Evolutionary conservation across 2,888 invertebrate genomes (phyloP).

Genomic region (Linnaemya tessellans): DNA sequence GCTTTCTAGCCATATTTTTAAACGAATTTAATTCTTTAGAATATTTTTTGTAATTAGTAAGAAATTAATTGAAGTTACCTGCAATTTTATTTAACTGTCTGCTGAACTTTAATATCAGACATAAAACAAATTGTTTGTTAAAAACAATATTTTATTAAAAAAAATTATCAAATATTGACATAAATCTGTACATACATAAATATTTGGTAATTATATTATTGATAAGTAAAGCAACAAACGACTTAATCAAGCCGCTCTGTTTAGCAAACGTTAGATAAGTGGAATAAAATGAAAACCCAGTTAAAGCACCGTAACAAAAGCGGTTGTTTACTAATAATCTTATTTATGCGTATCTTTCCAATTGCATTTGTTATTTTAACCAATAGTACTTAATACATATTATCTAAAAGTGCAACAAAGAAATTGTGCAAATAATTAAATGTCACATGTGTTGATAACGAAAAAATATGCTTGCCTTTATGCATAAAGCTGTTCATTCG

Average conservation of each 20-base stretch:
- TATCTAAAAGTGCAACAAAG: constrained; percentile 3
- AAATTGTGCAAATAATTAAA: constrained; percentile 13
- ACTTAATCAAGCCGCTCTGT: constrained; percentile 2
- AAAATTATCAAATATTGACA: constrained; percentile 30
- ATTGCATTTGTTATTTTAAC: constrained; percentile 1
- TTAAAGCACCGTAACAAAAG: background rate
- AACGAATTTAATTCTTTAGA: too few species aligned
- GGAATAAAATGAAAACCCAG: background rate
- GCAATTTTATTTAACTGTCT: too few species aligned
- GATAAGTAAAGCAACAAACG: constrained; percentile 37
- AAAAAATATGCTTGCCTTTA: background rate
- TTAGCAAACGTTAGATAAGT: background rate
- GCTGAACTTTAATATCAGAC: too few species aligned
- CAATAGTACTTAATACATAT: background rate
- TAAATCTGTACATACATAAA: constrained; percentile 27
- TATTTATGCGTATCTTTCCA: constrained; percentile 14
- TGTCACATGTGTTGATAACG: constrained; percentile 20
- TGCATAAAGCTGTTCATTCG: too few species aligned
- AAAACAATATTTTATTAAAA: too few species aligned
- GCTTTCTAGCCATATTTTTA: too few species aligned
- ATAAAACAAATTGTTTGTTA: too few species aligned
- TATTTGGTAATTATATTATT: background rate
- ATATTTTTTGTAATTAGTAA: too few species aligned
- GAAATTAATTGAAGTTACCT: too few species aligned
- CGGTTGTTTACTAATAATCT: background rate